Conservation (phyloP, 2,797 vertebrate species). For the Chelon auratus region DNA sequence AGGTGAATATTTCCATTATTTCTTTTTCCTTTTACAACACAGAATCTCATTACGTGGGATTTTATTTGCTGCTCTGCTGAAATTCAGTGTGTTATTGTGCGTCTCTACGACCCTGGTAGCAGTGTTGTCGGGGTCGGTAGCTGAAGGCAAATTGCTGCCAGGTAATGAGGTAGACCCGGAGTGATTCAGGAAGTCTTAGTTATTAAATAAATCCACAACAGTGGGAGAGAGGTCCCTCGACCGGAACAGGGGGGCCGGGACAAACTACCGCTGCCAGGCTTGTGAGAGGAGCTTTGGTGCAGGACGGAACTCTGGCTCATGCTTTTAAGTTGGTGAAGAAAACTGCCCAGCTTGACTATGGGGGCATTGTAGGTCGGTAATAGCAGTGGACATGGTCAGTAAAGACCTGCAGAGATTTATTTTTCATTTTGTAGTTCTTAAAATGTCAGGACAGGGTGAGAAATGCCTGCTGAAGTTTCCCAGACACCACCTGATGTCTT, state of each 20-base stretch:
- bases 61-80: not conserved
- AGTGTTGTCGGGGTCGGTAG: not conserved
- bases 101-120: not conserved
- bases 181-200: not conserved
- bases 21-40: not conserved
- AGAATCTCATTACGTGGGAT: not conserved
- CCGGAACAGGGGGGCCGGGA: not conserved
- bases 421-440: no score
- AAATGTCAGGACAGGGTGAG: no score
- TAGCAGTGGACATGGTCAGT: no score
- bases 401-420: no score
- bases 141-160: slow-evolving; percentile 10
- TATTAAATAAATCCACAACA: not conserved
- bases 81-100: not conserved
- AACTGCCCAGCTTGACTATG: no score
- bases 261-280: not conserved
- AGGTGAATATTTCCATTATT: not conserved
- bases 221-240: not conserved
- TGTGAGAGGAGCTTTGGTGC: not conserved
- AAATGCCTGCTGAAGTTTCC: no score
- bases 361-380: no score
- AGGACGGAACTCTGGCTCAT: not conserved
- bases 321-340: no score
- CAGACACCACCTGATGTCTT: no score
- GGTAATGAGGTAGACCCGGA: slow-evolving; percentile 12